These are phyloP conservation scores for Stenodema calcarata DNA, from an alignment of 2,888 invertebrate species.

Conservation along the genomic window DNA sequence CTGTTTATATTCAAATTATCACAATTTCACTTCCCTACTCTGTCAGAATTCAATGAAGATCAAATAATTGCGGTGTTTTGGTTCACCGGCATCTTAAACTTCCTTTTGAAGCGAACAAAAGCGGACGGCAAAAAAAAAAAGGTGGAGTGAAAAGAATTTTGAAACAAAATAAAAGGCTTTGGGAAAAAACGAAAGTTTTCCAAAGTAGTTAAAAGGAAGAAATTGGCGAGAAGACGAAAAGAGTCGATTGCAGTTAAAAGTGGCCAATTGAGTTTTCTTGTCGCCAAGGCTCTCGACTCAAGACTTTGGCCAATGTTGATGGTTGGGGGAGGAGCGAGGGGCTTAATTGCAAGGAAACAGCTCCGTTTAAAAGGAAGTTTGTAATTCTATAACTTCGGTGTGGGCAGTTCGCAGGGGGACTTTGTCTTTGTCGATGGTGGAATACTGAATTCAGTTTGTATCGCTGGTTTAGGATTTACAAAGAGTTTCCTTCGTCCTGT, in stretches of 20 bases:
- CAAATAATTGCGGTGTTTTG: background rate
- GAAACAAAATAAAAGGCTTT: background rate
- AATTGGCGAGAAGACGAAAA: background rate
- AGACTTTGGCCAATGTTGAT: background rate
- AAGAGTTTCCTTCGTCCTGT: background rate
- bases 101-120: background rate
- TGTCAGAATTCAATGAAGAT: too few species aligned
- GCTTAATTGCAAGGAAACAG: slow-evolving; percentile 1
- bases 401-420: background rate
- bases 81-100: background rate
- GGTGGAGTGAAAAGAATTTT: background rate
- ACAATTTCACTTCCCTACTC: too few species aligned
- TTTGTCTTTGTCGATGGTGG: background rate
- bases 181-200: background rate
- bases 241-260: slow-evolving; percentile 8
- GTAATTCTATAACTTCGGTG: background rate
- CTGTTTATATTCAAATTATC: too few species aligned
- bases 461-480: background rate
- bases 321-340: background rate
- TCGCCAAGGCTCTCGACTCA: background rate
- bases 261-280: slow-evolving; percentile 8
- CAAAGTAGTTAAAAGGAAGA: background rate
- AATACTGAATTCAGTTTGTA: background rate
- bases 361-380: slow-evolving; percentile 8
- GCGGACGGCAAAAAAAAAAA: background rate